phyloP scores from a whole-genome alignment of 2,113 vertebrate genomes.

The Melanostigma gelatinosum region DNA sequence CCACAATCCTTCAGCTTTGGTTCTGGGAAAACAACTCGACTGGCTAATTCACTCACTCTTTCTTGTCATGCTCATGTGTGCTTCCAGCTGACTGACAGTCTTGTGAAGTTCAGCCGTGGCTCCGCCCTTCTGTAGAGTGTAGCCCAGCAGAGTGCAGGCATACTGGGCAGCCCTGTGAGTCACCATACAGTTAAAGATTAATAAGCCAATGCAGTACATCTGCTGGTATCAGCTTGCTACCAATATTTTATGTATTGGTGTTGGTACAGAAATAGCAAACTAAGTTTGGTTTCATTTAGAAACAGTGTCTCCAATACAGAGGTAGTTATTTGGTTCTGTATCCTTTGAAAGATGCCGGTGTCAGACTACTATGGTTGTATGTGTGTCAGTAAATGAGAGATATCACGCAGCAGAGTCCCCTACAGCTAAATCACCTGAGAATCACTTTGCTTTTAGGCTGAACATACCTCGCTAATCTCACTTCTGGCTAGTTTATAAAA shows the following conservation, averaged over 20 bases:
- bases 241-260: neutral
- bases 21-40: neutral
- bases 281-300: neutral
- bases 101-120: constrained; percentile 71
- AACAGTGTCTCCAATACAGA: neutral
- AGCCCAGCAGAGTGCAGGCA: constrained; percentile 87
- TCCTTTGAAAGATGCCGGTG: no score
- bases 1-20: neutral
- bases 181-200: neutral
- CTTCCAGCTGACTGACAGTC: constrained; percentile 87
- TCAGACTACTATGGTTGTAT: no score
- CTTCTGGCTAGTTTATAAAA: no score
- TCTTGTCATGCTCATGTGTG: constrained; percentile 89
- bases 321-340: neutral
- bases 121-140: constrained; percentile 84
- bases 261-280: neutral
- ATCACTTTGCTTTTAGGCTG: no score
- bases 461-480: no score
- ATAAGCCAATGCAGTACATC: neutral
- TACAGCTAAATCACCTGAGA: no score
- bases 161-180: constrained; percentile 90
- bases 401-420: neutral
- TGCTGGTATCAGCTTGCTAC: neutral
- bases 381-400: neutral
- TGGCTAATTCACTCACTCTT: constrained; percentile 86